Base-by-base conservation (phyloP, 2,797 vertebrate species). In the Oceanodroma leucorhoa region DNA sequence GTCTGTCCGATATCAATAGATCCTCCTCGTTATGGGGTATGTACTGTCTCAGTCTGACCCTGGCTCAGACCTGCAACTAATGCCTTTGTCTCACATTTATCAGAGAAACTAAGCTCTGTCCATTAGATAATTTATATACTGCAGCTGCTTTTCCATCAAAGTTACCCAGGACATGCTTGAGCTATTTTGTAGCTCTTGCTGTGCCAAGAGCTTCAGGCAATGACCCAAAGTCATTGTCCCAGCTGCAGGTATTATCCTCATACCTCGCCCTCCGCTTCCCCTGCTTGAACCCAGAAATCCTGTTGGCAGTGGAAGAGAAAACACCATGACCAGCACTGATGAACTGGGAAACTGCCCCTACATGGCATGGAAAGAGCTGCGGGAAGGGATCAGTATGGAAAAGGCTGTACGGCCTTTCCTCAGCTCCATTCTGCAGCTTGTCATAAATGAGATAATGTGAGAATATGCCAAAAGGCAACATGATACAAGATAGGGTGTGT, bases 401-500 rank as follows among this genome's bases (percentile, higher is more conserved):
- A 67, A 71, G 38, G 54, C 24, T 67, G 14, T 19, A 36, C 5
- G 51, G 89, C 66, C 89, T 92, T 78, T 78, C 51, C 76, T 73
- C 71, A 85, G 41, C 58, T 67, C 91, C 57, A 66, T 66, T 62
- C 48, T 71, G 45, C 43, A 34, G 73, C 73, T 84, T 70, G 62
- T 66, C 62, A 24, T 86, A 58, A 61, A 53, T 43, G 66, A 89
- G 91, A 94, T 91, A 87, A 77, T 30, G 53, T 18, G 38, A 84
- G 58, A 23, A 73, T 19, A 11, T 71, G 95, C 88, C 95, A 97
- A 91, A 93, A 89, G 55, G 88, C 93, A 94, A 90, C n/a, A 3
- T 14, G 86, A 95, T 60, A 66, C 9, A 10, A 79, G 87, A 65
- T 7, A 46, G 73, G n/a, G 21, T 11, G 10, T 45, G 23, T 19